Evolutionary conservation across 53 echinoderm and acorn worm species (phyloP).

Genomic region (Holothuria scabra): DNA sequence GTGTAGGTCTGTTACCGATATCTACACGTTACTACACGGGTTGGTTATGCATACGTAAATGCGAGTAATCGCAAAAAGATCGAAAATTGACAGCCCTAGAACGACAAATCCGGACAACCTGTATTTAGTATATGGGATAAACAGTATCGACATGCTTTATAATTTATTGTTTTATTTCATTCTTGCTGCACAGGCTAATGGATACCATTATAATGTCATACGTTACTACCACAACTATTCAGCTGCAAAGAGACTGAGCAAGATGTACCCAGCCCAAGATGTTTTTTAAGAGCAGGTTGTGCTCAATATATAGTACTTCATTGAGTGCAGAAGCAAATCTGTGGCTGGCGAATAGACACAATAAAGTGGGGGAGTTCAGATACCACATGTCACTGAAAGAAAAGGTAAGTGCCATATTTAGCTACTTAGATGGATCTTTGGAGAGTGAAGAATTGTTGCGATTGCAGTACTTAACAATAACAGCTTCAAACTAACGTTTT

Average conservation of each 20-base stretch:
- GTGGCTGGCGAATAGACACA: conserved; percentile 47
- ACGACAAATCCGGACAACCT: no score
- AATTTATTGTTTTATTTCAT: neutral
- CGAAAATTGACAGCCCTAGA: no score
- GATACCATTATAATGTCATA: conserved; percentile 56
- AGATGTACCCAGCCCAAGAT: conserved; percentile 43
- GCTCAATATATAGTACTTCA: conserved; percentile 34
- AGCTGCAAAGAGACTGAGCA: conserved; percentile 35
- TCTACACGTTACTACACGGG: no score
- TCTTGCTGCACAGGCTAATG: conserved; percentile 51
- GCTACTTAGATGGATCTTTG: no score
- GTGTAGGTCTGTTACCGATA: no score
- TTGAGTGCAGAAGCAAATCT: conserved; percentile 35
- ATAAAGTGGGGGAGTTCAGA: conserved; percentile 45
- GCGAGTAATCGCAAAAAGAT: no score
- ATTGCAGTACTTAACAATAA: no score
- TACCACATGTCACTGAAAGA: conserved; percentile 49
- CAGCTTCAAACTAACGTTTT: no score
- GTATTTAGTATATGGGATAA: no score
- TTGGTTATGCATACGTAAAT: no score
- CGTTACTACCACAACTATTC: conserved; percentile 55
- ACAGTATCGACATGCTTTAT: no score
- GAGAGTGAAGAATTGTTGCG: no score
- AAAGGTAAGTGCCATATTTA: conserved; percentile 29
- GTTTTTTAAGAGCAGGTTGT: conserved; percentile 39